These are phyloP conservation scores for Mobula birostris DNA, from an alignment of 2,113 vertebrate species.

Conservation along the genomic window DNA sequence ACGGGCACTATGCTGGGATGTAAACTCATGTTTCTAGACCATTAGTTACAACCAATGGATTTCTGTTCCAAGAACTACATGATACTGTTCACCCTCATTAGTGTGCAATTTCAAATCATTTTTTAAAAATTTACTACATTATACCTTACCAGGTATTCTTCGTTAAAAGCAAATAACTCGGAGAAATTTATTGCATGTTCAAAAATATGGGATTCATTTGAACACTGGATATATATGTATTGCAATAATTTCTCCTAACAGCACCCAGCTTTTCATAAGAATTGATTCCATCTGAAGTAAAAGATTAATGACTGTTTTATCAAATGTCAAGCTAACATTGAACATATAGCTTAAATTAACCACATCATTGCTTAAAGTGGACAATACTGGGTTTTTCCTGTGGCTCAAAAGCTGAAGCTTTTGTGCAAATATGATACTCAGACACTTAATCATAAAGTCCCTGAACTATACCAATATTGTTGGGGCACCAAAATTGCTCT, in stretches of 20 bases:
- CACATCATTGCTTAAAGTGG: neutral
- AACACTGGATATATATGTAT: neutral
- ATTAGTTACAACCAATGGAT: no score
- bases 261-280: neutral
- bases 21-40: no score
- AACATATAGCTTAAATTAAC: neutral
- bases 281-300: neutral
- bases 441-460: neutral
- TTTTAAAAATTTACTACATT: neutral
- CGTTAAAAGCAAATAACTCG: neutral
- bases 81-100: no score
- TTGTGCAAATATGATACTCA: neutral
- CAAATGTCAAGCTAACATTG: neutral
- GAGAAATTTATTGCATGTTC: neutral
- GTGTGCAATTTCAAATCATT: no score
- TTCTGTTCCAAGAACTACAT: no score
- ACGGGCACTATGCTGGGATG: no score
- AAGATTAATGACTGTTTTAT: constrained; percentile 5
- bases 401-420: neutral
- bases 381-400: neutral
- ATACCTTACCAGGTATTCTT: neutral
- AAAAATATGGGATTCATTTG: neutral
- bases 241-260: neutral
- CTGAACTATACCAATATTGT: neutral
- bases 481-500: neutral